Percentiles rank a stretch among this genome's conserved stretches.
Conservation (phyloP, 2,888 invertebrate species). For the Chloroclysta siterata region DNA sequence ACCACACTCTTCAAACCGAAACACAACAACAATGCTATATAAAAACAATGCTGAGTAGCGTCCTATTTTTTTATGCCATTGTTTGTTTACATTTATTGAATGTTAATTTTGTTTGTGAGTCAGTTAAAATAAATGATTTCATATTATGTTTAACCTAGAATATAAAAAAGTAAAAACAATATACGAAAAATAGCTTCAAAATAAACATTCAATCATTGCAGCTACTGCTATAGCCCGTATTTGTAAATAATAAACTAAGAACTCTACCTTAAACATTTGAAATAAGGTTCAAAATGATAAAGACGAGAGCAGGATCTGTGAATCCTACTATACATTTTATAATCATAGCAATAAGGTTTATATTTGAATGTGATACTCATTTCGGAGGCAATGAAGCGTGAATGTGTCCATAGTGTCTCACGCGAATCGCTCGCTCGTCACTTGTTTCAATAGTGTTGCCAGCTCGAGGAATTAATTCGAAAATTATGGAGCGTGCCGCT, state of each 20-base stretch:
- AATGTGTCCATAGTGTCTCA: slow-evolving; percentile 22
- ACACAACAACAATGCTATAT: no score
- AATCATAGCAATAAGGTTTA: not conserved
- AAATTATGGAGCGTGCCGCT: slow-evolving; percentile 27
- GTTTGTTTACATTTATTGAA: no score
- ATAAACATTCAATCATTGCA: no score
- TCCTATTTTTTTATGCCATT: no score
- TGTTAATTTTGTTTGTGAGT: no score
- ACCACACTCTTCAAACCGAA: no score
- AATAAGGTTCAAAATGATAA: not conserved
- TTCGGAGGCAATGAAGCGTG: slow-evolving; percentile 13
- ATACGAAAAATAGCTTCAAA: no score
- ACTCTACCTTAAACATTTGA: not conserved
- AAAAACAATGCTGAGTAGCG: no score
- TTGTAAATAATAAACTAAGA: not conserved
- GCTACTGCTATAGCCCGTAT: no score
- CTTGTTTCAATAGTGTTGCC: slow-evolving; percentile 34
- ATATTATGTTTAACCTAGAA: no score
- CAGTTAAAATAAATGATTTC: no score
- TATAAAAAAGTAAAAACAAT: no score
- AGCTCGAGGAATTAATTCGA: slow-evolving; percentile 30
- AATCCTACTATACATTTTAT: not conserved
- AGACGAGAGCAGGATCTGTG: not conserved
- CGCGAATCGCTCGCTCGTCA: slow-evolving; percentile 31
- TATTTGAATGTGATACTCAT: not conserved